These are phyloP conservation scores for Agrotis exclamationis DNA, from an alignment of 2,888 invertebrate species.

Conservation along the genomic window DNA sequence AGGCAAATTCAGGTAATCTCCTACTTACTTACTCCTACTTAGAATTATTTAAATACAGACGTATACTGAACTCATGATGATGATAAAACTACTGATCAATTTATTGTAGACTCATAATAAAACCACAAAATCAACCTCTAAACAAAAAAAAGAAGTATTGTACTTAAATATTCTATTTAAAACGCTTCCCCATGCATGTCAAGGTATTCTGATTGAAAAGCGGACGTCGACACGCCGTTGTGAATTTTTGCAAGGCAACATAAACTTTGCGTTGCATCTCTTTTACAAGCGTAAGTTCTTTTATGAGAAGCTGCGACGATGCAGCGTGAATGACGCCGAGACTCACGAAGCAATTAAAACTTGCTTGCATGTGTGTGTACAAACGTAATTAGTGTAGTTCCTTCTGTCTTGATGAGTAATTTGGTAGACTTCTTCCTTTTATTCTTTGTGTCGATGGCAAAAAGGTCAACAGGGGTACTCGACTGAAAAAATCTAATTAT, in stretches of 20 bases:
- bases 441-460: background rate
- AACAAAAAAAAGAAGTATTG: conserved; percentile 34
- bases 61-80: too few relatives aligned
- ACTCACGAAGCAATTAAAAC: conserved; percentile 82
- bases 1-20: too few relatives aligned
- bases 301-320: conserved; percentile 72
- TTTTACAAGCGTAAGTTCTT: conserved; percentile 75
- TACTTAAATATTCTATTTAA: conserved; percentile 69
- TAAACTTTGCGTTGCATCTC: conserved; percentile 72
- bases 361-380: conserved; percentile 67
- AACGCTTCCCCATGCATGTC: conserved; percentile 62
- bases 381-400: conserved; percentile 69
- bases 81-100: too few relatives aligned
- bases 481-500: too few relatives aligned
- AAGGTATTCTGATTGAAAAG: conserved; percentile 73
- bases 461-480: background rate
- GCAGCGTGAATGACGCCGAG: conserved; percentile 72
- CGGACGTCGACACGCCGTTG: conserved; percentile 61
- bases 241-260: conserved; percentile 74
- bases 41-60: too few relatives aligned
- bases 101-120: too few relatives aligned
- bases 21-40: too few relatives aligned
- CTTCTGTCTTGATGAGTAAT: conserved; percentile 44
- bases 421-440: background rate
- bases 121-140: background rate